Evolutionary conservation across 1,140 invertebrate genomes (phyloP).

Genomic region (Hylaeus volcanicus): DNA sequence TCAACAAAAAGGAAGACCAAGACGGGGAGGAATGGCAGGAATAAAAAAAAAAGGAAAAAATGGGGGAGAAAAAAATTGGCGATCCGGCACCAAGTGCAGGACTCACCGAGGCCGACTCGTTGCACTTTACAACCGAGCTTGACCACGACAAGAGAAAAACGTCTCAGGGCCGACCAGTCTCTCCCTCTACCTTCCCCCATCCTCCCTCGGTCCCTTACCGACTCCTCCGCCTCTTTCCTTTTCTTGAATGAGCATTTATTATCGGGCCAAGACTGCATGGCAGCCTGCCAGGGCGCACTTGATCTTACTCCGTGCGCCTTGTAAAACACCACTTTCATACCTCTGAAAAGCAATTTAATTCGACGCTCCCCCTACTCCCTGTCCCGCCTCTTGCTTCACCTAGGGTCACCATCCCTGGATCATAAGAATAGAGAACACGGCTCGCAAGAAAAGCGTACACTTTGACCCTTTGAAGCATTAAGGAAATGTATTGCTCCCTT

Average conservation of each 20-base stretch:
- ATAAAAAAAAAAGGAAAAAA: slow-evolving; percentile 10
- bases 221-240: slow-evolving; percentile 36
- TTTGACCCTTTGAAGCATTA: too few species aligned
- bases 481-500: too few species aligned
- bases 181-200: slow-evolving; percentile 31
- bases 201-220: slow-evolving; percentile 32
- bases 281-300: slow-evolving; percentile 67
- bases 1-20: not conserved
- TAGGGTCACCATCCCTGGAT: not conserved
- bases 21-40: not conserved
- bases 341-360: slow-evolving; percentile 72
- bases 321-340: slow-evolving; percentile 66
- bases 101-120: slow-evolving; percentile 65
- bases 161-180: slow-evolving; percentile 70
- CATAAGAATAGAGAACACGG: too few species aligned
- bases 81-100: slow-evolving; percentile 53
- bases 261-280: slow-evolving; percentile 64
- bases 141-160: slow-evolving; percentile 70
- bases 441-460: too few species aligned
- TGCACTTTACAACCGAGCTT: slow-evolving; percentile 65
- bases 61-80: not conserved
- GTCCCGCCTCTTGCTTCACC: slow-evolving; percentile 22
- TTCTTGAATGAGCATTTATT: slow-evolving; percentile 72
- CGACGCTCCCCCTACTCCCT: slow-evolving; percentile 48
- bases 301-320: slow-evolving; percentile 69